Percentiles rank a stretch among this genome's conserved stretches.
Evolutionary conservation across 2,113 vertebrate genomes (phyloP).

Genomic region (Halichoeres trimaculatus): DNA sequence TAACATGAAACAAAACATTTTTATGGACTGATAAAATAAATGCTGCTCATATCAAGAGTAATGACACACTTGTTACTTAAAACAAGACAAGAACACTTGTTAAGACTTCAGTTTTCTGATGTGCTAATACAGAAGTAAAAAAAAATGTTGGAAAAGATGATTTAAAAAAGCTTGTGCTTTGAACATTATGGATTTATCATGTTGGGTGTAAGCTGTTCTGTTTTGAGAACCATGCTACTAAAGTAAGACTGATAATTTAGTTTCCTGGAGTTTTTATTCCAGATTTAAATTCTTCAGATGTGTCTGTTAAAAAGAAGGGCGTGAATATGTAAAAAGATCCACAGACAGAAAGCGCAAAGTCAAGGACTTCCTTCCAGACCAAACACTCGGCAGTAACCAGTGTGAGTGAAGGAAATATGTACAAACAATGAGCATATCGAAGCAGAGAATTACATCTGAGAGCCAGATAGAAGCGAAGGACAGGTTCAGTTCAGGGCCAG

Average conservation of each 20-base stretch:
- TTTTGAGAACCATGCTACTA: too few species aligned
- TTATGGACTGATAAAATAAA: too few species aligned
- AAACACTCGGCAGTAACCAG: constrained; percentile 48
- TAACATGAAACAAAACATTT: too few species aligned
- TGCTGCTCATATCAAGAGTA: too few species aligned
- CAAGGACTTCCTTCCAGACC: constrained; percentile 63
- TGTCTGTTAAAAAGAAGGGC: not conserved
- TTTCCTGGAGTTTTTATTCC: not conserved
- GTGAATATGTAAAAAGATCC: not conserved
- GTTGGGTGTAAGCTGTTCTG: too few species aligned
- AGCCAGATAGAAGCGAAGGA: constrained; percentile 56
- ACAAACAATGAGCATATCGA: constrained; percentile 52
- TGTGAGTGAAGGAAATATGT: constrained; percentile 47
- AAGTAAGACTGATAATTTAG: not conserved
- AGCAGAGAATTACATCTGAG: constrained; percentile 51
- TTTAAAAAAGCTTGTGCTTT: too few species aligned
- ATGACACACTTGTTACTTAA: too few species aligned
- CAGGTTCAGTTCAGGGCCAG: constrained; percentile 69
- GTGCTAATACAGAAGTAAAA: too few species aligned
- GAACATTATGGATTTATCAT: too few species aligned
- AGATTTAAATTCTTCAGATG: not conserved
- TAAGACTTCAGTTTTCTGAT: too few species aligned
- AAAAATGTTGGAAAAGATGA: too few species aligned
- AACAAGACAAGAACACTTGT: too few species aligned
- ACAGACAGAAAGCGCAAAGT: not conserved